phyloP scores from a whole-genome alignment of 2,888 invertebrate species.

The Spisula solida region DNA sequence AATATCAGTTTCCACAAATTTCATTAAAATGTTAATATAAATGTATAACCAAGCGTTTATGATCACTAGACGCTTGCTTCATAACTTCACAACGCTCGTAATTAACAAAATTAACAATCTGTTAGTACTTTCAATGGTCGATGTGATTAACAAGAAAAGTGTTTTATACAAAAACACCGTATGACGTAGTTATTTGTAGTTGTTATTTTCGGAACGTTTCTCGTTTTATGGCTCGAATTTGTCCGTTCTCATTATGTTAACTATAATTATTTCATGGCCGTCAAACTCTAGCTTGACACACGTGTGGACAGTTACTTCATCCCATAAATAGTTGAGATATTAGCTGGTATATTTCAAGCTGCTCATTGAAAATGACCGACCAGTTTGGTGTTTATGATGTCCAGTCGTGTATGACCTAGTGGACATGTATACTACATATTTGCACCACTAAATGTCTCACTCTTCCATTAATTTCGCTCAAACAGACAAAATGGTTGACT shows the following conservation, averaged over 20 bases:
- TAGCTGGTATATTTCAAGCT: neutral
- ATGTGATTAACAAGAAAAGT: neutral
- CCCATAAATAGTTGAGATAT: conserved; percentile 13
- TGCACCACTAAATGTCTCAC: neutral
- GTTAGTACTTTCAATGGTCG: conserved; percentile 2
- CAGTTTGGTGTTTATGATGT: neutral
- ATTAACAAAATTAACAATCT: conserved; percentile 22
- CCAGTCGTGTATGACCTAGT: neutral
- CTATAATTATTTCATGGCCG: neutral
- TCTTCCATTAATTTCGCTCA: neutral
- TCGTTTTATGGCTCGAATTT: neutral
- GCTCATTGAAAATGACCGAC: neutral
- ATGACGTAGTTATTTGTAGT: neutral
- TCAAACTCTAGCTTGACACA: neutral
- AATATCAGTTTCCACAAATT: conserved; percentile 39
- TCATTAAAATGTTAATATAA: conserved; percentile 53
- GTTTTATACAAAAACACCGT: conserved; percentile 13
- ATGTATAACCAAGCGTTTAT: conserved; percentile 21
- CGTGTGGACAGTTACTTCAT: conserved; percentile 14
- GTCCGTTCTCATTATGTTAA: neutral
- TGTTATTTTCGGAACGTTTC: neutral
- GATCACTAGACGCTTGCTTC: neutral
- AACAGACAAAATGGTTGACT: neutral
- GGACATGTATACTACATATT: neutral
- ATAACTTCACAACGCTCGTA: neutral